These are phyloP conservation scores for Copidosoma floridanum DNA, from an alignment of 1,140 invertebrate genomes.

Conservation along the genomic window DNA sequence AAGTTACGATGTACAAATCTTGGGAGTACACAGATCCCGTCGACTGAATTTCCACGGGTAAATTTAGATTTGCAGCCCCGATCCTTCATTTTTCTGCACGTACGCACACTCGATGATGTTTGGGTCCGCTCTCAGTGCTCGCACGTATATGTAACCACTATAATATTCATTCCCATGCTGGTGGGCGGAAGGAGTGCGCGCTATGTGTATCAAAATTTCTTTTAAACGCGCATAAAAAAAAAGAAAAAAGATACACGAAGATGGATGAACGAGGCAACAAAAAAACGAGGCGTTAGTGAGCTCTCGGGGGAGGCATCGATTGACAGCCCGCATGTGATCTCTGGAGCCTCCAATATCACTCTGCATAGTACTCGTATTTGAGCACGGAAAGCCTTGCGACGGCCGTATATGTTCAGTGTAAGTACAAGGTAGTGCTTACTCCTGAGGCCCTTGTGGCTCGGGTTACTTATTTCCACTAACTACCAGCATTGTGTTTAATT, in stretches of 20 bases:
- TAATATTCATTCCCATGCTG: conserved; percentile 14
- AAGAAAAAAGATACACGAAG: background rate
- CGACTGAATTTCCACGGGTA: too few species aligned
- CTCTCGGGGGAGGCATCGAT: background rate
- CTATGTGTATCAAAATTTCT: conserved; percentile 7
- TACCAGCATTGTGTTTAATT: too few species aligned
- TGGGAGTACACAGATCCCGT: too few species aligned
- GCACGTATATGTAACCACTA: too few species aligned
- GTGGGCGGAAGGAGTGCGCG: conserved; percentile 10
- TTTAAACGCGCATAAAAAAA: background rate
- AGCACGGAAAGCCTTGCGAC: background rate
- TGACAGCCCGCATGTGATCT: conserved; percentile 10
- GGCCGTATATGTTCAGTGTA: background rate
- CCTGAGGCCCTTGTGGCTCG: background rate
- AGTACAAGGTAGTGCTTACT: too few species aligned
- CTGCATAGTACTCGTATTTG: background rate
- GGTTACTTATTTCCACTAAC: too few species aligned
- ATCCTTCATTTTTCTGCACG: too few species aligned
- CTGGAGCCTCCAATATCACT: background rate
- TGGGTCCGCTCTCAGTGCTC: too few species aligned
- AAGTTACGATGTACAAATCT: too few species aligned
- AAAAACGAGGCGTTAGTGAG: background rate
- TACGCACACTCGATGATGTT: too few species aligned
- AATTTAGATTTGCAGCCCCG: too few species aligned
- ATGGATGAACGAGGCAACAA: background rate